Base-by-base conservation (phyloP, 2,888 invertebrate genomes). In the Diaprepes abbreviatus region DNA sequence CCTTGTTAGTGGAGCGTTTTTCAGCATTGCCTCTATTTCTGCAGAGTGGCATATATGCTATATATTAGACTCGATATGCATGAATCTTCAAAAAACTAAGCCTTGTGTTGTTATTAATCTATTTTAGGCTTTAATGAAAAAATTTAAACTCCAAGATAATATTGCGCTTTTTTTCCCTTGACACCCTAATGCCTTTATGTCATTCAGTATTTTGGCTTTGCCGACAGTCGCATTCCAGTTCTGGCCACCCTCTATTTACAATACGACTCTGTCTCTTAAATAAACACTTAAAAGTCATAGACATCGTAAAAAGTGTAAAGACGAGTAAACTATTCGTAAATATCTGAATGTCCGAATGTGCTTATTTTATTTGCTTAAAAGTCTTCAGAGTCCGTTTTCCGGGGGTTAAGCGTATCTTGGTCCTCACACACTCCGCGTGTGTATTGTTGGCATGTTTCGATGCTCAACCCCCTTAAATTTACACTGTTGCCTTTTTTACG, bases 261-360 rank as follows among this genome's bases (percentile, higher is more conserved):
- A 16, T 45, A 6, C 48, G 50, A 31, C 24, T 62, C 50, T 50
- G 40, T 48, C 70, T 12, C 36, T 60, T 55, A 45, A 60, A 58
- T 40, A 67, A 66, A 67, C 54, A 71, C 64, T 67, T 33, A 1
- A 55, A n/a, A 60, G 62, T 50, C 38, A 55, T 60, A 62, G 48
- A 62, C 40, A 57, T 66, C 59, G 48, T 69, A 24, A 65, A 66
- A 59, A 66, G 58, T 66, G 66, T 71, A 63, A 63, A 71, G 54
- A 63, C 66, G 62, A 64, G 67, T 55, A 72, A 72, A 70, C 70
- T 72, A 45, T 70, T 40, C 65, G 63, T 65, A 70, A 73, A 73
- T 73, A 70, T 70, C 70, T 70, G 66, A 72, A 72, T 72, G 69
- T 72, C 69, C 66, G 62, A 66, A 62, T 66, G 70, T 70, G 60